Evolutionary conservation across 2,888 invertebrate species (phyloP), one percentile per base, ranked within the genome.

Genomic region (Watsonalla cultraria): DNA sequence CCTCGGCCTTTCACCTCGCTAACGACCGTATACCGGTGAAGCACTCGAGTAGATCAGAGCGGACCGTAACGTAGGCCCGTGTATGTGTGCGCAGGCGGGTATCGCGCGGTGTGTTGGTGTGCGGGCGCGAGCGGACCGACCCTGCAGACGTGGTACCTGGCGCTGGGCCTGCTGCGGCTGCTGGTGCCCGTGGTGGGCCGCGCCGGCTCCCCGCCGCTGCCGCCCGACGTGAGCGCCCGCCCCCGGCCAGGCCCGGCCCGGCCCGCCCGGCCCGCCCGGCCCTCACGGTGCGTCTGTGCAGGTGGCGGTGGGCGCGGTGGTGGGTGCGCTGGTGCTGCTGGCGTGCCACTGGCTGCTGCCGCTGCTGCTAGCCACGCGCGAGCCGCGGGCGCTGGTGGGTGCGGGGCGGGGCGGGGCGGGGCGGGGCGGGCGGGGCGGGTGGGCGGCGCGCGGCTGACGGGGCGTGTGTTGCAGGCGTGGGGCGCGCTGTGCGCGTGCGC

Each of bases 121-220:
- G 56, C 53, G 55, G 78, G 71, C 48, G 72, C 74, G 57, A 59
- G 58, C 68, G 66, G 94, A 65, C 95, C 95, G 34, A 92, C 92
- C 64, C 89, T 94, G 59, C 93, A 94, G 80, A 92, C 93, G 51
- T 92, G 94, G 68, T 96, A 96, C 83, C 89, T 95, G 72, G 86
- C 93, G 65, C 91, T 95, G 72, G 94, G 93, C 66, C 92, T 94
- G 62, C 89, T 95, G 57, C 92, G 93, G 74, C 92, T 96, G 78
- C 94, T 96, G 73, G 93, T 96, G 67, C 97, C 97, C 7, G 92
- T 97, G 64, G 94, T 94, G 94, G 97, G 96, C 4, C 92, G 96
- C 68, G 91, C 93, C 42, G 96, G 96, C 51, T 90, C 94, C 37
- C 92, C 92, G 51, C 89, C 93, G 56, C 93, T 80, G 54, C 93